Evolutionary conservation across 2,113 vertebrate species (phyloP).

Genomic region (Raja brachyura): DNA sequence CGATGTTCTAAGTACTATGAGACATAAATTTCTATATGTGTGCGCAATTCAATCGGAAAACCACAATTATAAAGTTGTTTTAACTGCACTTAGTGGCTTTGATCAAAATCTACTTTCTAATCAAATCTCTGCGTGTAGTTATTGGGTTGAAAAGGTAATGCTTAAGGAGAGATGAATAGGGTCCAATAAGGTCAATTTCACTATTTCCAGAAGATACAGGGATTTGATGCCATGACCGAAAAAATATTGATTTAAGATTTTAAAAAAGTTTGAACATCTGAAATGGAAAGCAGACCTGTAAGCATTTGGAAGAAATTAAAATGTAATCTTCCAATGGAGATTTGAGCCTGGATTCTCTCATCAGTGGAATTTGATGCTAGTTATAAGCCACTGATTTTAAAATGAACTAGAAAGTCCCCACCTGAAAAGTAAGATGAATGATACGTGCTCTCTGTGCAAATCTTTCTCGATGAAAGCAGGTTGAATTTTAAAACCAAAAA

Average conservation of each 20-base stretch:
- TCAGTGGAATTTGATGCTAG: not conserved
- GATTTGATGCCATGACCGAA: not conserved
- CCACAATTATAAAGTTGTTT: not conserved
- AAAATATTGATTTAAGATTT: not conserved
- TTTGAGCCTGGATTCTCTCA: not conserved
- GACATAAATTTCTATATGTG: too few relatives aligned
- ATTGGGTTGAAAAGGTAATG: not conserved
- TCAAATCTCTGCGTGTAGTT: not conserved
- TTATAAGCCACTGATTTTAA: slow-evolving; percentile 19
- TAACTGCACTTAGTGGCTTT: not conserved
- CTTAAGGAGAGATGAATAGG: not conserved
- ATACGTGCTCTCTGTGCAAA: not conserved
- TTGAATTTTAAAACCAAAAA: not conserved
- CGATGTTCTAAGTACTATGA: too few relatives aligned
- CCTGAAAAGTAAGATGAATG: not conserved
- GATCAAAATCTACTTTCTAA: not conserved
- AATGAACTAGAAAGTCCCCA: not conserved
- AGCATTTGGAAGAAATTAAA: slow-evolving; percentile 19
- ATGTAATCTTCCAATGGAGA: not conserved
- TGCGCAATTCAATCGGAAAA: too few relatives aligned
- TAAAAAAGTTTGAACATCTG: not conserved
- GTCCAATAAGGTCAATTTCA: not conserved
- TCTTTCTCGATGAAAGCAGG: not conserved
- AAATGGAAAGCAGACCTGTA: not conserved
- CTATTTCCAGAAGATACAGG: not conserved